Conservation (phyloP, 2,888 invertebrate genomes). For the Nomada ferruginata region DNA sequence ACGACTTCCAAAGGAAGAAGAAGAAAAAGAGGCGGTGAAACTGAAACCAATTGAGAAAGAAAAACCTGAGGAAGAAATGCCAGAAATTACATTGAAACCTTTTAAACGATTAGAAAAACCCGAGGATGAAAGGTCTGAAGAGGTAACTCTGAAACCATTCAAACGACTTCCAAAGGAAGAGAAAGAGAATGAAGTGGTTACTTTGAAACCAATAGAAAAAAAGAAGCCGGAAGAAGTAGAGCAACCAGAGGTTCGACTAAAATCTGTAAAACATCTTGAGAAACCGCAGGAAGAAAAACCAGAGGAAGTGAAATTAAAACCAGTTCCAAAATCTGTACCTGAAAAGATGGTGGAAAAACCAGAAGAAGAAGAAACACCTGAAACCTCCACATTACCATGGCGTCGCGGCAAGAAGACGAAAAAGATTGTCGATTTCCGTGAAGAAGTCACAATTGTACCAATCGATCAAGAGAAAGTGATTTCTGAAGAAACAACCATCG, state of each 20-base stretch:
- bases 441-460: slow-evolving; percentile 79
- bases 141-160: slow-evolving; percentile 73
- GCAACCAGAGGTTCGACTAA: slow-evolving; percentile 75
- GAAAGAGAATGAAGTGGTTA: slow-evolving; percentile 62
- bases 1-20: slow-evolving; percentile 56
- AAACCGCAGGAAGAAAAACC: slow-evolving; percentile 50
- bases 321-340: slow-evolving; percentile 70
- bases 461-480: slow-evolving; percentile 79
- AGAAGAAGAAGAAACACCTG: slow-evolving; percentile 56
- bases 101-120: slow-evolving; percentile 75
- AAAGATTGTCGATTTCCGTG: slow-evolving; percentile 79
- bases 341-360: slow-evolving; percentile 42
- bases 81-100: slow-evolving; percentile 73
- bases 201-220: slow-evolving; percentile 62
- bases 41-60: slow-evolving; percentile 77
- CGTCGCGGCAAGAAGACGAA: slow-evolving; percentile 72
- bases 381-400: slow-evolving; percentile 85
- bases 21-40: slow-evolving; percentile 72
- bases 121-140: slow-evolving; percentile 56
- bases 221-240: slow-evolving; percentile 54
- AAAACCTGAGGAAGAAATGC: slow-evolving; percentile 66
- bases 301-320: slow-evolving; percentile 47
- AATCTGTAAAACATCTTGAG: slow-evolving; percentile 72
- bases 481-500: slow-evolving; percentile 77
- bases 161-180: slow-evolving; percentile 74